A percentile compares a stretch with the other conserved stretches of the same genome.
Evolutionary conservation across 2,797 vertebrate species (phyloP).

Genomic region (Botia almorhae): DNA sequence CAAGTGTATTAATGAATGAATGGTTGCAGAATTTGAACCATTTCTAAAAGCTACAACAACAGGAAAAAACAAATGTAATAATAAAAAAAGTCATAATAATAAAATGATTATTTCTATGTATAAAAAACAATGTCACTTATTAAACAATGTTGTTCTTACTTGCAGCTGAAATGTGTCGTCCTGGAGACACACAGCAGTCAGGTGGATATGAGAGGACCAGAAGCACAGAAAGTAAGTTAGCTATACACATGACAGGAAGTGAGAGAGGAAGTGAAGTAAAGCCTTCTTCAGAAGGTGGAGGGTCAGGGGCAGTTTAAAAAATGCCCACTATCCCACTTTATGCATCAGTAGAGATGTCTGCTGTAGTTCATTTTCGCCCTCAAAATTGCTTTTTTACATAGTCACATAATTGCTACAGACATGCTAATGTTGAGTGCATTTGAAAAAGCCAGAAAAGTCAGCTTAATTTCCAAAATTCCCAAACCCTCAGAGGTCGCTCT

Average conservation of each 20-base stretch:
- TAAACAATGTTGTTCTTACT: conserved; percentile 29
- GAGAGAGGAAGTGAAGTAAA: conserved; percentile 13
- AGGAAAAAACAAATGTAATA: too few species aligned
- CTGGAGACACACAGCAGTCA: background rate
- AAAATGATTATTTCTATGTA: too few species aligned
- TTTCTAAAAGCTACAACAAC: too few species aligned
- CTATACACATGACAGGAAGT: conserved; percentile 29
- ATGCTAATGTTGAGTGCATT: background rate
- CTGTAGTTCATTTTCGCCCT: too few species aligned
- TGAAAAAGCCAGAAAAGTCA: background rate
- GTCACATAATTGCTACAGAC: background rate
- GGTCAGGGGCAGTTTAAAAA: conserved; percentile 9
- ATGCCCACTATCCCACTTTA: background rate
- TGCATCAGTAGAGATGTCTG: background rate
- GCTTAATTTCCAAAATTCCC: background rate
- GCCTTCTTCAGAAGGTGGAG: background rate
- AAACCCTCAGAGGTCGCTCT: too few species aligned
- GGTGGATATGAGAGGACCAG: background rate
- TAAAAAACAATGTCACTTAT: background rate
- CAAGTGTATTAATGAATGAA: too few species aligned
- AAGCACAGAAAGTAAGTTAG: conserved; percentile 1
- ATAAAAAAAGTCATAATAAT: too few species aligned
- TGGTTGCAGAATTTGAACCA: too few species aligned
- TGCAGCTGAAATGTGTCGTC: conserved; percentile 14
- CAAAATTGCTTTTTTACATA: background rate